Conservation (phyloP, 2,888 invertebrate genomes). For the Drosophila longiperda region DNA sequence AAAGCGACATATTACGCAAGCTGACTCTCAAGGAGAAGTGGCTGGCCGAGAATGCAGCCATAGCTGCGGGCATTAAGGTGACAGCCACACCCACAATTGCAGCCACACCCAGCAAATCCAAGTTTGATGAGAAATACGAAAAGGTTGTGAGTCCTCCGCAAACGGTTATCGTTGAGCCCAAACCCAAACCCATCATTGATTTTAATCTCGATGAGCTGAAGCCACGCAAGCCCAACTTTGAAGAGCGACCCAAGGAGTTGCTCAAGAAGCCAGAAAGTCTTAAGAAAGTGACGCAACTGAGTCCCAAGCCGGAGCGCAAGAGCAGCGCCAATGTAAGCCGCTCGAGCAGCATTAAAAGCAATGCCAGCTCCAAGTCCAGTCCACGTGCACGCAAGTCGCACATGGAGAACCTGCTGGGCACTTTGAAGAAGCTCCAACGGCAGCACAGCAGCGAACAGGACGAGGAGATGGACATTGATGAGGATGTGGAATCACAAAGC, state of each 20-base stretch:
- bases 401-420: conserved; percentile 76
- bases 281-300: conserved; percentile 44
- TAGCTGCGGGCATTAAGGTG: conserved; percentile 62
- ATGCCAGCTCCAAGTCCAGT: conserved; percentile 59
- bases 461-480: conserved; percentile 76
- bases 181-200: conserved; percentile 60
- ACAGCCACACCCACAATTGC: not conserved
- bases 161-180: conserved; percentile 18
- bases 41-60: conserved; percentile 81
- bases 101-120: conserved; percentile 56
- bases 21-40: conserved; percentile 84
- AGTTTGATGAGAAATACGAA: conserved; percentile 76
- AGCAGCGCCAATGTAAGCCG: conserved; percentile 61
- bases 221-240: conserved; percentile 69
- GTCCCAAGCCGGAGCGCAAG: conserved; percentile 59
- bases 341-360: conserved; percentile 69
- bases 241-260: conserved; percentile 64
- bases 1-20: conserved; percentile 84
- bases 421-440: conserved; percentile 71
- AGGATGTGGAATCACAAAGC: conserved; percentile 65
- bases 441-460: conserved; percentile 40
- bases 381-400: conserved; percentile 54
- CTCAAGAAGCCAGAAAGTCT: conserved; percentile 49
- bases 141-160: conserved; percentile 51
- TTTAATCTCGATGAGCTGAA: conserved; percentile 59